Evolutionary conservation across 2,888 invertebrate genomes (phyloP).

Genomic region (Drosophila hamatofila): DNA sequence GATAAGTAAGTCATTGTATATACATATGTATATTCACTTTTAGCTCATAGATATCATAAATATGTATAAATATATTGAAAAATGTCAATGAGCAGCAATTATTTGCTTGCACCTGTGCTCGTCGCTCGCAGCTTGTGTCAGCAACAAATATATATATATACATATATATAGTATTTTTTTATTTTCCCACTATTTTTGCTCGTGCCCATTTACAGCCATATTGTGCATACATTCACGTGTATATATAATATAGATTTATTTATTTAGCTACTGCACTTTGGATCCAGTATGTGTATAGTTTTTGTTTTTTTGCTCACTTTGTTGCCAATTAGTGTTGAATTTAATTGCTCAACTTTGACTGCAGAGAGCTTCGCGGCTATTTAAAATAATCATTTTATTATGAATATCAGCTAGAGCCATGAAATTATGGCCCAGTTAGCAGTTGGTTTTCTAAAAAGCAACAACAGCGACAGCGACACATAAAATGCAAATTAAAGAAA

Average conservation of each 20-base stretch:
- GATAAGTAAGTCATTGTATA: slow-evolving; percentile 29
- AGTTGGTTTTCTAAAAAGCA: slow-evolving; percentile 49
- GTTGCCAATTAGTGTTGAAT: slow-evolving; percentile 2
- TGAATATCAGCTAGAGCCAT: slow-evolving; percentile 15
- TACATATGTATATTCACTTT: not conserved
- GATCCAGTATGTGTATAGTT: no score
- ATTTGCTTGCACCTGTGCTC: slow-evolving; percentile 16
- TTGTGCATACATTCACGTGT: not conserved
- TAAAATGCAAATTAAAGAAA: slow-evolving; percentile 73
- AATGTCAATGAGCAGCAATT: not conserved
- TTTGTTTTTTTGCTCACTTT: not conserved
- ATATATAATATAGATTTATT: slow-evolving; percentile 2
- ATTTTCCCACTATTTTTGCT: slow-evolving; percentile 1
- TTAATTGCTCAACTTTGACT: slow-evolving; percentile 6
- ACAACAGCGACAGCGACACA: slow-evolving; percentile 39
- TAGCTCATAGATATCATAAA: not conserved
- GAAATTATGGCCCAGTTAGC: slow-evolving; percentile 42
- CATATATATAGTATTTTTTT: not conserved
- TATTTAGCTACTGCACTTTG: slow-evolving; percentile 6
- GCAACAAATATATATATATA: slow-evolving; percentile 41
- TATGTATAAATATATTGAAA: not conserved
- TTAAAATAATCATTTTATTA: slow-evolving; percentile 28
- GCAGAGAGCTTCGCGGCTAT: not conserved
- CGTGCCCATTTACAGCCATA: no score
- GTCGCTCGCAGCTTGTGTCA: slow-evolving; percentile 47